Percentiles rank a stretch among this genome's conserved stretches.
These are phyloP conservation scores for Rhyacophila evoluta DNA, from an alignment of 2,888 invertebrate species.

Conservation along the genomic window DNA sequence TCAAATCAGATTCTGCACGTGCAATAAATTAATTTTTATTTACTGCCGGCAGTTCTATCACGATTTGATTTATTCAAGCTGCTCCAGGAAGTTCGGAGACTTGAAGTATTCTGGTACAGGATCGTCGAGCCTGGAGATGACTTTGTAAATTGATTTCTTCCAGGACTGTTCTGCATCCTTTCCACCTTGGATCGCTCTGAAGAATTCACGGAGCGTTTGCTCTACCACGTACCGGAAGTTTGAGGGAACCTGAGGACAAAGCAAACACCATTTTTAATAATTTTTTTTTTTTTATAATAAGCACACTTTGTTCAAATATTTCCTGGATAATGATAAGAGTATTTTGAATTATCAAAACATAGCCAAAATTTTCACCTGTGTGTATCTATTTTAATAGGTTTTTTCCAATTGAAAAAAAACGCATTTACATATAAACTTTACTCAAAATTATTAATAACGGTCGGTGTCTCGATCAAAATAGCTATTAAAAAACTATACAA, in stretches of 20 bases:
- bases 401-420: too few relatives aligned
- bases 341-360: too few relatives aligned
- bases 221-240: slow-evolving; percentile 98
- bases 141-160: slow-evolving; percentile 99
- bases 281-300: too few relatives aligned
- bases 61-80: slow-evolving; percentile 81
- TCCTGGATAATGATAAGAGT: too few relatives aligned
- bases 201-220: slow-evolving; percentile 98
- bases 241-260: slow-evolving; percentile 85
- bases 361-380: too few relatives aligned
- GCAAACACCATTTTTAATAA: too few relatives aligned
- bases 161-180: slow-evolving; percentile 99
- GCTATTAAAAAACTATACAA: too few relatives aligned
- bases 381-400: too few relatives aligned
- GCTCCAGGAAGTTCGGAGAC: slow-evolving; percentile 98
- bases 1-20: slow-evolving; percentile 10
- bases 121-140: slow-evolving; percentile 99
- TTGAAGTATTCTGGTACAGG: slow-evolving; percentile 99
- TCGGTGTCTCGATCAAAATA: too few relatives aligned
- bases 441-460: too few relatives aligned
- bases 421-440: too few relatives aligned
- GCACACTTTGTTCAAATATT: too few relatives aligned
- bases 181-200: slow-evolving; percentile 95
- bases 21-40: background rate
- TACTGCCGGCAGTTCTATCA: slow-evolving; percentile 38